Evolutionary conservation across 2,888 invertebrate genomes (phyloP), one percentile per base, ranked within the genome.

Genomic region (Oegoconia quadripuncta): DNA sequence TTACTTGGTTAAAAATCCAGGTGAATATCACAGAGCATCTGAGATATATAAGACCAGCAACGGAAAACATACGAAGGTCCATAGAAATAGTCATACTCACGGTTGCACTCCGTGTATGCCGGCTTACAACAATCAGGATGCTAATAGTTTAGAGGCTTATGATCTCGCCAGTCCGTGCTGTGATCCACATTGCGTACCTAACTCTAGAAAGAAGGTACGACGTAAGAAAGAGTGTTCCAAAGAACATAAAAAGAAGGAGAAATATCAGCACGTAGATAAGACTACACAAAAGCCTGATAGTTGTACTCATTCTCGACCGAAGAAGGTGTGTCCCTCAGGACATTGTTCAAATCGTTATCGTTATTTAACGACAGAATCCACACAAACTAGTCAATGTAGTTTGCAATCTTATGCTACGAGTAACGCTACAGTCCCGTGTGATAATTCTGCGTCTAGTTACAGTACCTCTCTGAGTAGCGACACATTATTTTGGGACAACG

Each of bases 111-210:
- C 94, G 0, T 94, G 94, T 52, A 84, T 93, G 62, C 91, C 92
- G 1, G 87, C 90, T 23, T 79, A 87, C 40, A 89, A 83, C 44
- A 90, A 90, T 63, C 90, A 90, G 53, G 95, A 94, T 54, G 93
- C 92, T 41, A 92, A 92, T 30, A 95, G 95, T 59, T 82, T 95
- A 37, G 95, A 95, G 68, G 95, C 95, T 3, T 96, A 96, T 55
- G 95, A 95, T 66, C 80, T 95, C 33, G 95, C 95, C 0, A 94
- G 95, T 64, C 94, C 95, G 0, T 95, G 95, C 64, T 95, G 95
- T 69, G 94, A 95, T 69, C 93, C 95, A 0, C 93, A 95, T 53
- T 96, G 95, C 65, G 94, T 95, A 33, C 95, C 95, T 3, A 91
- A 91, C 37, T 79, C 79, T 52, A 63, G 78, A 70, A 84, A 84